phyloP scores from a whole-genome alignment of 2,888 invertebrate species.

The Plutella xylostella region DNA sequence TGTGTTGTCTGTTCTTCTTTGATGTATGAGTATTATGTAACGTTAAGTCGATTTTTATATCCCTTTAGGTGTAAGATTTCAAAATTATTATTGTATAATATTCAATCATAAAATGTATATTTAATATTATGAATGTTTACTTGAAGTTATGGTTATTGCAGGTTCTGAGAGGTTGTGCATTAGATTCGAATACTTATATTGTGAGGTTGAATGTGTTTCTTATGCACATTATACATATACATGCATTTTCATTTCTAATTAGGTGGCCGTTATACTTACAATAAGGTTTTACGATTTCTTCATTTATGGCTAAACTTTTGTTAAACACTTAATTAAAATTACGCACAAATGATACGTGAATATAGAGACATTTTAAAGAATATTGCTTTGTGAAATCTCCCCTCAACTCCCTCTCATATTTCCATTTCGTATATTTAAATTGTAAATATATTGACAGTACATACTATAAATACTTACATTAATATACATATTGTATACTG shows the following conservation, averaged over 20 bases:
- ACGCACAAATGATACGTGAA: conserved; percentile 3
- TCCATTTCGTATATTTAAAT: not conserved
- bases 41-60: conserved; percentile 52
- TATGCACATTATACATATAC: not conserved
- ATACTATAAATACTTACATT: not conserved
- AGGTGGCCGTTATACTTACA: conserved; percentile 28
- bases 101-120: conserved; percentile 26
- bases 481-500: not conserved
- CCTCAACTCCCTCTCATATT: not conserved
- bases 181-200: conserved; percentile 5
- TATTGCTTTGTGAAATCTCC: not conserved
- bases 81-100: conserved; percentile 61
- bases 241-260: conserved; percentile 17
- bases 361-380: not conserved
- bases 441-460: not conserved
- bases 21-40: conserved; percentile 61
- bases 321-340: not conserved
- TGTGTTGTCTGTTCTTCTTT: conserved; percentile 9
- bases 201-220: conserved; percentile 2
- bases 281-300: conserved; percentile 31
- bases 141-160: conserved; percentile 41
- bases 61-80: conserved; percentile 58
- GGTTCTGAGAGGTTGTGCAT: conserved; percentile 54
- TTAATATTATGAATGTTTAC: conserved; percentile 21
- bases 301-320: conserved; percentile 15